Base-by-base conservation (phyloP, 2,797 vertebrate species). In the Falco rusticolus region DNA sequence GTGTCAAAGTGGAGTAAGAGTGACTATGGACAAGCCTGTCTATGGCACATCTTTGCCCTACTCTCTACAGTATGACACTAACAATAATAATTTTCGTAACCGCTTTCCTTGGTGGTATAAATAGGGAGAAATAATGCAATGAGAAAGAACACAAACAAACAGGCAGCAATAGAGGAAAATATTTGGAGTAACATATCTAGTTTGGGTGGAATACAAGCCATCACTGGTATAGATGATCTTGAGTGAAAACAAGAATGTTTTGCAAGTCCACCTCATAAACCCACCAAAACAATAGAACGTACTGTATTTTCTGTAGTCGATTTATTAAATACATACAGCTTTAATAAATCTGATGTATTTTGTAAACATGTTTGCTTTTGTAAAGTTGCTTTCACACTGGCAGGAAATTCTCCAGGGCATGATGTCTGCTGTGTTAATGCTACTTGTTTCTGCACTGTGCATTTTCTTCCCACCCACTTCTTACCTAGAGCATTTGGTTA, bases 381-480 rank as follows among this genome's bases (percentile, higher is more conserved):
- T 57, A 70, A 90, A 94, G 63, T 57, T 86, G 53, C 28, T 95
- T 95, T 82, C 63, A 87, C 21, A 51, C 21, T 26, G 11, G 41
- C 37, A 70, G 48, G 31, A 75, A 83, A 72, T 17, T 60, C 87
- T 94, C 74, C 65, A 80, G 80, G 66, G 59, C 69, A 84, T 13
- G 34, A 39, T 28, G 37, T 33, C 31, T 65, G 64, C 82, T 76
- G 25, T 78, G 65, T 65, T 83, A 85, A 85, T 76, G 54, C 29
- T 74, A 39, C 71, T 85, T 84, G 69, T 48, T 94, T 71, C 31
- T 59, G 68, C 60, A n/a, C 63, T 20, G 65, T 71, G 78, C 77
- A 71, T 76, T 89, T 87, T 90, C 83, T 84, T 83, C 78, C 71
- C 66, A 95, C 25, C 22, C 85, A 48, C 64, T 94, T 76, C 77